Base-by-base conservation (phyloP, 1,140 invertebrate genomes). In the Rhyzopertha dominica region DNA sequence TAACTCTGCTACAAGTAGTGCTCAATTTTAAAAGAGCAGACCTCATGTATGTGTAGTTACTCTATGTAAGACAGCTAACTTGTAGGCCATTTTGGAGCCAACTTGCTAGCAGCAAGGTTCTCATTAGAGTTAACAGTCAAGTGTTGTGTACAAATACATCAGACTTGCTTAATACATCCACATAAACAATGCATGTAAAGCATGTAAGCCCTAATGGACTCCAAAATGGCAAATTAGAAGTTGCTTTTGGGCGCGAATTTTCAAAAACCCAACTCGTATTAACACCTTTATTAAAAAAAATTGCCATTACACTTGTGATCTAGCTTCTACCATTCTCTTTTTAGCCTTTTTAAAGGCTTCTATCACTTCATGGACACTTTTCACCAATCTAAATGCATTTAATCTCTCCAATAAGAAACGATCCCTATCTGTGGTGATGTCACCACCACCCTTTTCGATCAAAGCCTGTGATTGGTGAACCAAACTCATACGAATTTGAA, bases 381-480 rank as follows among this genome's bases (percentile, higher is more conserved):
- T 62, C n/a, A 62, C 47, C 28, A 65, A 39, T 28, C 42, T 43
- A 0, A 55, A 60, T 30, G 51, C 51, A 9, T 49, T 49, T 10
- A 65, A 39, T 35, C 52, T 58, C 17, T 62, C 56, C 12, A 54
- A 50, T 45, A 62, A 53, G 17, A 50, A 36, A 12, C 25, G 36
- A 28, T 54, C 41, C 7, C 24, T 36, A 19, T 28, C 38, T 22
- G 43, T 38, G 3, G 26, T 34, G 1, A 20, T n/a, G n/a, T 40
- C 30, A 32, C 40, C 45, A 4, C 12, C 28, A 20, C 29, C 38
- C 8, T 18, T 18, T 3, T 34, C 23, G 12, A 60, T 13, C 36
- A 62, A 62, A 4, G 54, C 58, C 31, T 61, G 58, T n/a, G 54
- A 58, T 47, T 65, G 62, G 14, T 63, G 54, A 0, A 65, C 4